phyloP scores from a whole-genome alignment of 2,797 vertebrate species.

The Clarias fuscus region DNA sequence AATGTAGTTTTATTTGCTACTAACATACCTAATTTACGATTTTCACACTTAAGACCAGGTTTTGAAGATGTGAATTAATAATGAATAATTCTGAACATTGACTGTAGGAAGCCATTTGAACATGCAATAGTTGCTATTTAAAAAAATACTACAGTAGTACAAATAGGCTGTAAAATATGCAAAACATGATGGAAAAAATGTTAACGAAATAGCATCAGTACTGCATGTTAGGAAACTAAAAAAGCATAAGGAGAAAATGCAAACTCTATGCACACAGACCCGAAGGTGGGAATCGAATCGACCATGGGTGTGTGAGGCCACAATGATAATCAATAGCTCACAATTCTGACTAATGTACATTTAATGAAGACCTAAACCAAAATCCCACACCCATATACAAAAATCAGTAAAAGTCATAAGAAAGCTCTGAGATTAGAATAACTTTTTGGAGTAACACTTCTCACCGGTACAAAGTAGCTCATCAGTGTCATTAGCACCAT shows the following conservation, averaged over 20 bases:
- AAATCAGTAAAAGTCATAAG: background rate
- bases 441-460: background rate
- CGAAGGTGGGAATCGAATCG: no score
- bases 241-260: no score
- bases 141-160: no score
- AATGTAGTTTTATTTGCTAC: background rate
- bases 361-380: background rate
- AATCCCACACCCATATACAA: background rate
- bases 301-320: no score
- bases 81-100: no score
- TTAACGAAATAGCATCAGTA: no score
- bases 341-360: background rate
- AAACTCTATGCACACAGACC: no score
- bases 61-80: background rate
- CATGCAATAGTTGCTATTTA: background rate
- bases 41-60: no score
- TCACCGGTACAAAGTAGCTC: conserved; percentile 65
- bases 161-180: background rate
- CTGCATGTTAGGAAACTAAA: no score
- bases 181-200: no score
- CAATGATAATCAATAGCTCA: no score
- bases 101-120: background rate
- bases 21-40: no score
- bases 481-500: conserved; percentile 55
- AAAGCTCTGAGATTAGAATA: background rate